Percentiles rank a stretch among this genome's conserved stretches.
These are phyloP conservation scores for Scolopax mira DNA, from an alignment of 2,113 vertebrate genomes.

Conservation along the genomic window DNA sequence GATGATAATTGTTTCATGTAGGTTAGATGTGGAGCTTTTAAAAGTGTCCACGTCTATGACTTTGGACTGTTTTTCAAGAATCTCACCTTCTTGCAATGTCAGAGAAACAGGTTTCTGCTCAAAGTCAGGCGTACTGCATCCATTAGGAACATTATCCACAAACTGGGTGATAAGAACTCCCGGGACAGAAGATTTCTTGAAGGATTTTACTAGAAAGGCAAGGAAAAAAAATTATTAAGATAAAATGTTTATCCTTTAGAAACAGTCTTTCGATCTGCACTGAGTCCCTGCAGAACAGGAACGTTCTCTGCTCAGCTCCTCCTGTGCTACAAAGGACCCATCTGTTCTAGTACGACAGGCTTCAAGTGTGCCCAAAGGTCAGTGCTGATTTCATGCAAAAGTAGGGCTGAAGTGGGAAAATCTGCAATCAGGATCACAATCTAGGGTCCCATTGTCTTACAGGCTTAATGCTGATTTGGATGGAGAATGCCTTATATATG, in stretches of 20 bases:
- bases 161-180: slow-evolving; percentile 81
- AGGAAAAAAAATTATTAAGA: background rate
- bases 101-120: slow-evolving; percentile 74
- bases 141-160: slow-evolving; percentile 75
- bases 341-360: background rate
- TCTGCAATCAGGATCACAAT: background rate
- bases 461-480: fast-evolving
- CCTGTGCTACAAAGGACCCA: background rate
- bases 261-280: background rate
- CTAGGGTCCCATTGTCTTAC: fast-evolving
- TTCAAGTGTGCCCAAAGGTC: background rate
- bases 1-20: background rate
- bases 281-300: background rate
- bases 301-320: background rate
- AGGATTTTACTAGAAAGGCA: slow-evolving; percentile 46
- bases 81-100: slow-evolving; percentile 81
- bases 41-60: background rate
- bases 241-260: background rate
- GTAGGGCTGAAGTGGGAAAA: background rate
- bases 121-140: slow-evolving; percentile 82
- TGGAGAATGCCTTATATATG: background rate
- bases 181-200: slow-evolving; percentile 75
- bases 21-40: background rate
- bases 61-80: background rate
- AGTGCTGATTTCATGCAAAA: background rate